Evolutionary conservation across 2,797 vertebrate species (phyloP).

Genomic region (Chromis chromis): DNA sequence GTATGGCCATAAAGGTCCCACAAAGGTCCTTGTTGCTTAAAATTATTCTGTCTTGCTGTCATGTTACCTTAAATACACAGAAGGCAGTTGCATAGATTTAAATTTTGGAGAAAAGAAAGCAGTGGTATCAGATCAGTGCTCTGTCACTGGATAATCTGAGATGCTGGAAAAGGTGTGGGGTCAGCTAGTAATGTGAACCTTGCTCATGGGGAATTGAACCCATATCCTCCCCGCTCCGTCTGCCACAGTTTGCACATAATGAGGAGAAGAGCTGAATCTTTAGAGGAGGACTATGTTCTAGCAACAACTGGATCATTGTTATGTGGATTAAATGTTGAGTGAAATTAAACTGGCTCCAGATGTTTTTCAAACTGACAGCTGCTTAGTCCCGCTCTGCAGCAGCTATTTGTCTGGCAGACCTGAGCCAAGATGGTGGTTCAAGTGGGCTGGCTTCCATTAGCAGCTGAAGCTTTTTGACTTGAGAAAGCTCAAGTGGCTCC

Average conservation of each 20-base stretch:
- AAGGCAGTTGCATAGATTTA: too few species aligned
- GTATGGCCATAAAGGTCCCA: too few species aligned
- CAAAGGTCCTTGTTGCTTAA: too few species aligned
- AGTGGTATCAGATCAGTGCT: too few species aligned
- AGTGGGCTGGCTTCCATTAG: conserved; percentile 53
- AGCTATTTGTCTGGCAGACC: conserved; percentile 20
- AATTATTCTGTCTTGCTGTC: too few species aligned
- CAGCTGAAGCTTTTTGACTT: neutral
- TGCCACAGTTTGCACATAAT: neutral
- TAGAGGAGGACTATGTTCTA: conserved; percentile 25
- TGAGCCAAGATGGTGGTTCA: conserved; percentile 50
- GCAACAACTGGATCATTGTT: conserved; percentile 60
- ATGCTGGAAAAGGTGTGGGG: too few species aligned
- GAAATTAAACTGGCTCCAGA: conserved; percentile 73
- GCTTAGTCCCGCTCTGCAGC: conserved; percentile 33
- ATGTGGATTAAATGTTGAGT: conserved; percentile 61
- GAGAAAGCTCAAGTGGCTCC: conserved; percentile 42
- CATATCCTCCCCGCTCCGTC: too few species aligned
- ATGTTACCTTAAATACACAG: too few species aligned
- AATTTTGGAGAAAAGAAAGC: too few species aligned
- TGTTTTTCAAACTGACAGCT: conserved; percentile 66
- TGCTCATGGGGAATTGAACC: too few species aligned
- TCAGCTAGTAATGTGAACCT: too few species aligned
- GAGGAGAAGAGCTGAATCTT: conserved; percentile 3
- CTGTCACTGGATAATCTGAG: too few species aligned